Evolutionary conservation across 2,888 invertebrate species (phyloP), one percentile per base, ranked within the genome.

Genomic region (Nomada ferruginata): DNA sequence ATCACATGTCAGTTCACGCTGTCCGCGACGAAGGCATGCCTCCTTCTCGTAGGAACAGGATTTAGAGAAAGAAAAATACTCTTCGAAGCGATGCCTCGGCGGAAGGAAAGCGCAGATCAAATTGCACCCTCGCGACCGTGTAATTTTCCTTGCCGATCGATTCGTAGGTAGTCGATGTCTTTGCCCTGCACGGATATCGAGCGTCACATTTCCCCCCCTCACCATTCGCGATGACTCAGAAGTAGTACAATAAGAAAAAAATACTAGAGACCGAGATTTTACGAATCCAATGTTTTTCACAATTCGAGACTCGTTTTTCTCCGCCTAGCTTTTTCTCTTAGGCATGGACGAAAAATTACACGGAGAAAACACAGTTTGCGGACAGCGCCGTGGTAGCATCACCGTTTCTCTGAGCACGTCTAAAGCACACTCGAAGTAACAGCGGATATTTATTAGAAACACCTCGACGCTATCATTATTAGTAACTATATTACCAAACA

Each of bases 361-460:
- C 47, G 29, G 29, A 50, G 20, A 44, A 29, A 11, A 44, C 36
- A 72, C 68, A 60, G 47, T 61, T 47, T 42, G 7, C 29, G 26
- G 73, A 18, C 61, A 61, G 47, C 65, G 47, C 52, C 66, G 52
- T 15, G 53, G 60, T 65, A 64, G 36, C 36, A 57, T 60, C 64
- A 52, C 55, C 55, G 78, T 76, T 57, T 65, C 75, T 75, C 72
- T 63, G 65, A 76, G 77, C 80, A 87, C 87, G 87, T 87, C 76
- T 84, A 87, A 87, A 87, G 87, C 87, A 85, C 85, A 85, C 80
- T 81, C 82, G 74, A 83, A 80, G 71, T 83, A 55, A 84, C 82
- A 87, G 82, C 82, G 69, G 84, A 87, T 79, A 87, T 79, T 79
- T 11, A 80, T 82, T 47, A 79, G 73, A 85, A 82, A 87, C 83